A percentile compares a stretch with the other conserved stretches of the same genome.
Conservation (phyloP, 2,888 invertebrate species). For the Acleris holmiana region DNA sequence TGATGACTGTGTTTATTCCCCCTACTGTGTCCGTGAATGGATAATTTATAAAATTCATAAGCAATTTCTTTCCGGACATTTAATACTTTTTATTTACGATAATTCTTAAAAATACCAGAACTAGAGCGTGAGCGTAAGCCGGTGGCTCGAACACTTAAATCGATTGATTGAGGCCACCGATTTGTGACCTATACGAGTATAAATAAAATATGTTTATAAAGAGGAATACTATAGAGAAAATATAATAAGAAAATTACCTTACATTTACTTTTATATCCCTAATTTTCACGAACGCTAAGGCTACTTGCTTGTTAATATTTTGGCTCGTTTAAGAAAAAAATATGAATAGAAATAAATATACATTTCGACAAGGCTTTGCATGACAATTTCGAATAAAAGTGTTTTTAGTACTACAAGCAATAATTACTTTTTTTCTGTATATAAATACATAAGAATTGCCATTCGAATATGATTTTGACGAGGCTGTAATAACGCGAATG, state of each 20-base stretch:
- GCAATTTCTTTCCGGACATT: no score
- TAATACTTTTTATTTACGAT: not conserved
- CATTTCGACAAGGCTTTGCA: no score
- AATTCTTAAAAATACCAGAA: constrained; percentile 13
- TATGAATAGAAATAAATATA: not conserved
- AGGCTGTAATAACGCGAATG: no score
- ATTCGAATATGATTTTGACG: no score
- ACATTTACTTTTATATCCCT: constrained; percentile 18
- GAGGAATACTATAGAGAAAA: constrained; percentile 8
- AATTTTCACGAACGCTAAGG: constrained; percentile 32
- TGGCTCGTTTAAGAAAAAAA: constrained; percentile 3
- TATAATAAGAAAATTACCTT: constrained; percentile 14
- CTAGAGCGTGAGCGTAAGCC: constrained; percentile 27
- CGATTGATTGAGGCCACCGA: constrained; percentile 14
- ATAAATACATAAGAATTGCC: no score
- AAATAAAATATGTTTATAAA: not conserved
- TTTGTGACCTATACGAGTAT: constrained; percentile 32
- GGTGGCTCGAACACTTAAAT: constrained; percentile 17
- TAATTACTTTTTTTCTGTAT: no score
- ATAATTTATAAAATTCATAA: no score
- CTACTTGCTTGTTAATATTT: constrained; percentile 14
- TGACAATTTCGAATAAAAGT: no score
- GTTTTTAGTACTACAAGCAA: no score
- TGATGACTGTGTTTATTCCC: no score
- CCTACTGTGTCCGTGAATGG: no score